Percentiles rank a stretch among this genome's conserved stretches.
Conservation (phyloP, 1,140 invertebrate species). For the Bombus balteatus region DNA sequence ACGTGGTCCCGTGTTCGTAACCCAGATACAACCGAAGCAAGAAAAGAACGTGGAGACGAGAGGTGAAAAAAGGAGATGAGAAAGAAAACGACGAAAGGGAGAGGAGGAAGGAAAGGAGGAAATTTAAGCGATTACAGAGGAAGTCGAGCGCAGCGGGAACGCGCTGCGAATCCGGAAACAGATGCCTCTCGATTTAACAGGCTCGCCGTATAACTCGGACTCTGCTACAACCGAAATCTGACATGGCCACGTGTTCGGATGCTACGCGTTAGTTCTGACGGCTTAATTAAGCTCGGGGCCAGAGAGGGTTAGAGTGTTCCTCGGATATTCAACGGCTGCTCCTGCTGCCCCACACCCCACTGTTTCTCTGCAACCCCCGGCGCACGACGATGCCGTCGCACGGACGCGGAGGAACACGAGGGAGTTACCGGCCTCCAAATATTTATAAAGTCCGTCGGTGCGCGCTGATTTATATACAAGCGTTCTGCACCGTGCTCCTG, state of each 20-base stretch:
- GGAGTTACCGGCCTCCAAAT: conserved; percentile 39
- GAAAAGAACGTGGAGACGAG: not conserved
- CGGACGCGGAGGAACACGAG: not conserved
- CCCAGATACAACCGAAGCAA: conserved; percentile 53
- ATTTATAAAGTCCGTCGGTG: conserved; percentile 64
- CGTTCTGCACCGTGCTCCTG: conserved; percentile 34
- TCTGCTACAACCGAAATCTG: conserved; percentile 65
- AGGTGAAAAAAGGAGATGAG: not conserved
- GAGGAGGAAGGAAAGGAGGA: conserved; percentile 1
- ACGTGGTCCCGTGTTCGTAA: conserved; percentile 55
- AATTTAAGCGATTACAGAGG: conserved; percentile 38
- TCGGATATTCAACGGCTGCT: conserved; percentile 57
- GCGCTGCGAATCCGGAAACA: conserved; percentile 59
- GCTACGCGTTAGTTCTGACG: conserved; percentile 67
- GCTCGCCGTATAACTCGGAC: conserved; percentile 45
- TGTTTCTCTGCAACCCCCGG: conserved; percentile 31
- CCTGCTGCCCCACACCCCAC: conserved; percentile 22
- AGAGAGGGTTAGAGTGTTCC: conserved; percentile 56
- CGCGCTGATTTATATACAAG: conserved; percentile 46
- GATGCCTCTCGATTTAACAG: conserved; percentile 58
- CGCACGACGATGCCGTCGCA: not conserved
- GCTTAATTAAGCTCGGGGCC: conserved; percentile 67
- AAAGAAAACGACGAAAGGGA: not conserved
- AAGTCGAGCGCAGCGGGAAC: conserved; percentile 20
- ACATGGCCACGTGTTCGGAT: conserved; percentile 69